These are phyloP conservation scores for Melanotaenia trifasciata DNA, from an alignment of 2,797 vertebrate species.

Conservation along the genomic window DNA sequence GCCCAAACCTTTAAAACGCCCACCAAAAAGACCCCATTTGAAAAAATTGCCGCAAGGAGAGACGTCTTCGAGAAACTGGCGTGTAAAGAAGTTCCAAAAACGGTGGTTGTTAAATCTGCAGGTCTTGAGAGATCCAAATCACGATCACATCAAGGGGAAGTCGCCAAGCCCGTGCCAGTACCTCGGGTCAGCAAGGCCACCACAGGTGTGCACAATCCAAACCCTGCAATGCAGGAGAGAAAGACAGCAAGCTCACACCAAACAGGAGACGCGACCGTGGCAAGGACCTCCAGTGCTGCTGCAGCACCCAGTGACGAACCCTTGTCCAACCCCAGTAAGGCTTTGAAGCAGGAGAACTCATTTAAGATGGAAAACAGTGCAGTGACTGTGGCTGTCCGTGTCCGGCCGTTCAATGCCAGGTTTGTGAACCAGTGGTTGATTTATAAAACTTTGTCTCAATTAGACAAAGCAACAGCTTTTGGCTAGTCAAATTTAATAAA, in stretches of 20 bases:
- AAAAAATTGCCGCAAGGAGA: constrained; percentile 74
- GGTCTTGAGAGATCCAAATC: constrained; percentile 74
- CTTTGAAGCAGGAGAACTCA: constrained; percentile 54
- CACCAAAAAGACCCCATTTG: constrained; percentile 69
- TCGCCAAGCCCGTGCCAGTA: constrained; percentile 32
- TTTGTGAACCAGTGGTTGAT: constrained; percentile 50
- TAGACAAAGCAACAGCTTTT: neutral
- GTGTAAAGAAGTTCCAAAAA: constrained; percentile 68
- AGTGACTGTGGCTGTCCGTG: constrained; percentile 91
- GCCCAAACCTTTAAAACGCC: constrained; percentile 64
- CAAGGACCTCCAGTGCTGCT: constrained; percentile 33
- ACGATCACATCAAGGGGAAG: constrained; percentile 33
- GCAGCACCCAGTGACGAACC: constrained; percentile 37
- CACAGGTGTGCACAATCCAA: constrained; percentile 40
- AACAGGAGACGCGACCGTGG: constrained; percentile 32
- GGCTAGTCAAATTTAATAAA: too few relatives aligned
- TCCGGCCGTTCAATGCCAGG: constrained; percentile 92
- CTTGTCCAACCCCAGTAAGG: constrained; percentile 32
- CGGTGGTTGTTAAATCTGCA: constrained; percentile 52
- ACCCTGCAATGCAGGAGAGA: constrained; percentile 30
- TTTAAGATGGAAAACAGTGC: constrained; percentile 90
- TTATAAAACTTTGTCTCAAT: neutral
- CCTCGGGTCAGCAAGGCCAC: constrained; percentile 37
- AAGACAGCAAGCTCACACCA: constrained; percentile 43
- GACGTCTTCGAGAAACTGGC: constrained; percentile 70